A percentile compares a stretch with the other conserved stretches of the same genome.
Conservation (phyloP, 2,113 vertebrate species). For the Typhlomys cinereus region DNA sequence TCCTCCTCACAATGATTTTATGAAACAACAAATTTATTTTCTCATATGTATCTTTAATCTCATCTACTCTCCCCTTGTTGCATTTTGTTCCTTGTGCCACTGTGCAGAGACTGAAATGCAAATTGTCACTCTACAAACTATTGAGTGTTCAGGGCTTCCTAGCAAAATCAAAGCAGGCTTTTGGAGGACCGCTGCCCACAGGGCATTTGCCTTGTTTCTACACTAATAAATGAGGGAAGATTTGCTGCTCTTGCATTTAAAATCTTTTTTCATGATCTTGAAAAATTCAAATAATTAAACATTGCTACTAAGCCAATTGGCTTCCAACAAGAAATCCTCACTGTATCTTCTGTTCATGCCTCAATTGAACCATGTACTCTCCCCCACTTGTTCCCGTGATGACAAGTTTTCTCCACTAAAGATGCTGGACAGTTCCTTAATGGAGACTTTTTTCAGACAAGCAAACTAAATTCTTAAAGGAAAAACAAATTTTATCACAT, state of each 20-base stretch:
- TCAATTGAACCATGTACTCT: too few species aligned
- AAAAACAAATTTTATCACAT: not conserved
- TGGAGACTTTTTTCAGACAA: not conserved
- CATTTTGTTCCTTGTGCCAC: conserved; percentile 52
- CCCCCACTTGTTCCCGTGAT: not conserved
- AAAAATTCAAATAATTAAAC: not conserved
- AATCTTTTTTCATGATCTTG: not conserved
- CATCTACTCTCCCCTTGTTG: conserved; percentile 40
- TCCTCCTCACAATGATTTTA: not conserved
- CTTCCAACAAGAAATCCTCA: not conserved
- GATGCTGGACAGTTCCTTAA: not conserved
- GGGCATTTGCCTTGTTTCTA: not conserved
- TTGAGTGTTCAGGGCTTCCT: not conserved
- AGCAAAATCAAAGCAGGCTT: not conserved
- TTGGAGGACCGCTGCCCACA: not conserved
- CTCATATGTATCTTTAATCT: conserved; percentile 73
- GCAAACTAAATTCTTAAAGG: not conserved
- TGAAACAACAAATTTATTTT: conserved; percentile 72
- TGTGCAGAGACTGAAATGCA: not conserved
- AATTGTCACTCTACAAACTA: conserved; percentile 54
- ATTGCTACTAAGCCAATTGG: not conserved
- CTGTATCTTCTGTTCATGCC: not conserved
- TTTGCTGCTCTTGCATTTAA: not conserved
- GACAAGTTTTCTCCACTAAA: not conserved
- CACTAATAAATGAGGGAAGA: not conserved